Base-by-base conservation (phyloP, 2,113 vertebrate genomes). In the Varanus komodoensis region DNA sequence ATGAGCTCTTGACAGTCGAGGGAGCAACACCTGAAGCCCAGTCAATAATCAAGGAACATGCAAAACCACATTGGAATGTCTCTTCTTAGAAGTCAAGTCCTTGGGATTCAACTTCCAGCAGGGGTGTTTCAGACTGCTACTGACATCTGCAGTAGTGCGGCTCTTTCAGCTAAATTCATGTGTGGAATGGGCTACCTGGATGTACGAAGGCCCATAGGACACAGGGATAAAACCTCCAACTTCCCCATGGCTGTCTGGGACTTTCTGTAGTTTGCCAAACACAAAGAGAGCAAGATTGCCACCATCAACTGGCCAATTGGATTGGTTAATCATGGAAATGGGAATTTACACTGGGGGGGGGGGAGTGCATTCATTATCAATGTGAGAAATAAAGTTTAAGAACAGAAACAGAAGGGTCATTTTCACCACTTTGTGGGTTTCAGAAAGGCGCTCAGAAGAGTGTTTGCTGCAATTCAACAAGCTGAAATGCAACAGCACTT, bases 401-500 rank as follows among this genome's bases (percentile, higher is more conserved):
- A 83, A 67, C 14, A 21, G 44, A 83, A 84, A 8, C 23, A 50
- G 17, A 84, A 11, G 79, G 4, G 14, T 9, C 0, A 38, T 61
- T 86, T 8, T 0, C 50, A 12, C 21, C 32, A 3, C 8, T 0
- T 0, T 2, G 0, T 0, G 89, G 73, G 23, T 48, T 52, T 44
- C 0, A 71, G 2, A 1, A 68, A 89, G 84, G 15, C 0, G 0
- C 29, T 0, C 0, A 82, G 29, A 23, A 69, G 44, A 73, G 14
- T 61, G 3, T 0, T 0, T 4, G 57, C 78, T 11, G 1, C 29
- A 57, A 80, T 0, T 0, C 82, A 91, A 15, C 19, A 57, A 74
- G 52, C 57, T 0, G 0, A 23, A 9, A 85, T 92, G 83, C 0
- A 0, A 0, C 15, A 50, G 64, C 69, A 82, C 44, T 71, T 75